A percentile compares a stretch with the other conserved stretches of the same genome.
These are phyloP conservation scores for Tricholaema leucomelas DNA, from an alignment of 2,113 vertebrate genomes.

Conservation along the genomic window DNA sequence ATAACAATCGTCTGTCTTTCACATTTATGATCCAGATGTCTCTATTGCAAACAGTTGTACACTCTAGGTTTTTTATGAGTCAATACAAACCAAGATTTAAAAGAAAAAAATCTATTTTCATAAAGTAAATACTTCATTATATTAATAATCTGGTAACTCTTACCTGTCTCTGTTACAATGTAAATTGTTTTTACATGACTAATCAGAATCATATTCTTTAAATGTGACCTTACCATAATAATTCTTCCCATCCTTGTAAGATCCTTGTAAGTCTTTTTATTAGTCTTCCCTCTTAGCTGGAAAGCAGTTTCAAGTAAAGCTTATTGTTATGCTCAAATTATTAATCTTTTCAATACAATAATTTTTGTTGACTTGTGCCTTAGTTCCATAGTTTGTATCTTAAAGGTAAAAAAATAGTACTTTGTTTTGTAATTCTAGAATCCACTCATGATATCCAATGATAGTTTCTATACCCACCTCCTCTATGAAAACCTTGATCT, in stretches of 20 bases:
- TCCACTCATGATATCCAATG: rapidly evolving
- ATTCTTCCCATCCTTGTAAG: neutral
- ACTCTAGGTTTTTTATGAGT: neutral
- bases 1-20: neutral
- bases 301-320: neutral
- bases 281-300: neutral
- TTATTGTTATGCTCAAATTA: neutral
- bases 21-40: neutral
- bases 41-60: neutral
- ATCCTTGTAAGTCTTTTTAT: neutral
- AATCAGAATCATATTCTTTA: neutral
- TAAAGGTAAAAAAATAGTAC: neutral
- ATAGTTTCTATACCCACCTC: neutral
- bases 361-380: neutral
- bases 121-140: neutral
- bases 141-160: neutral
- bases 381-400: neutral
- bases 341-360: neutral
- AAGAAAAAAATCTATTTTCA: neutral
- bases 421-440: neutral
- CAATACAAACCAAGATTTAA: neutral
- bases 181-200: neutral
- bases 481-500: neutral
- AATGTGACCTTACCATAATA: neutral
- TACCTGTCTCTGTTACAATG: neutral